Conservation (phyloP, 2,113 vertebrate species). For the Aptenodytes patagonicus region DNA sequence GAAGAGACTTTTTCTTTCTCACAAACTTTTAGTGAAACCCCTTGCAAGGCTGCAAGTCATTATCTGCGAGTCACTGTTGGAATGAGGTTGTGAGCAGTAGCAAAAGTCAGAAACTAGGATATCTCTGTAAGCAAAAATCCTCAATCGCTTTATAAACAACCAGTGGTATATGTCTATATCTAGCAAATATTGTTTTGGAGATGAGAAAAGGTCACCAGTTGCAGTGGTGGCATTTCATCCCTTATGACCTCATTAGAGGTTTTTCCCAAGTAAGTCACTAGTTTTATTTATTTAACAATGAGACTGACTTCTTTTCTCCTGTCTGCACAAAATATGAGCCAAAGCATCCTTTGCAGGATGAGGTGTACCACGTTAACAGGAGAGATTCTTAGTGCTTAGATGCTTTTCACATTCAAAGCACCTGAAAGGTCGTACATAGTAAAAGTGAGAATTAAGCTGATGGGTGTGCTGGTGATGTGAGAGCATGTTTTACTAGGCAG, state of each 20-base stretch:
- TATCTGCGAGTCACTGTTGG: neutral
- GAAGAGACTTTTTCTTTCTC: neutral
- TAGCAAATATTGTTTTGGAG: neutral
- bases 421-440: neutral
- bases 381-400: neutral
- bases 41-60: neutral
- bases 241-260: slow-evolving; percentile 6
- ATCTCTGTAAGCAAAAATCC: neutral
- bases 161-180: neutral
- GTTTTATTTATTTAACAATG: neutral
- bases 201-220: neutral
- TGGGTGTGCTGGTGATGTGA: neutral
- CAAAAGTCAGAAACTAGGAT: neutral
- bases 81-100: neutral
- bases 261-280: neutral
- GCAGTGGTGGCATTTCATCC: neutral
- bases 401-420: neutral
- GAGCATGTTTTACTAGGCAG: neutral
- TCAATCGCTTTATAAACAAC: neutral
- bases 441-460: neutral
- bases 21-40: neutral
- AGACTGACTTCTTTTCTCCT: neutral
- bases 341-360: neutral
- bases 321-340: neutral
- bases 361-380: neutral